phyloP scores from a whole-genome alignment of 2,888 invertebrate species.

The Acanthosepion lycidas region DNA sequence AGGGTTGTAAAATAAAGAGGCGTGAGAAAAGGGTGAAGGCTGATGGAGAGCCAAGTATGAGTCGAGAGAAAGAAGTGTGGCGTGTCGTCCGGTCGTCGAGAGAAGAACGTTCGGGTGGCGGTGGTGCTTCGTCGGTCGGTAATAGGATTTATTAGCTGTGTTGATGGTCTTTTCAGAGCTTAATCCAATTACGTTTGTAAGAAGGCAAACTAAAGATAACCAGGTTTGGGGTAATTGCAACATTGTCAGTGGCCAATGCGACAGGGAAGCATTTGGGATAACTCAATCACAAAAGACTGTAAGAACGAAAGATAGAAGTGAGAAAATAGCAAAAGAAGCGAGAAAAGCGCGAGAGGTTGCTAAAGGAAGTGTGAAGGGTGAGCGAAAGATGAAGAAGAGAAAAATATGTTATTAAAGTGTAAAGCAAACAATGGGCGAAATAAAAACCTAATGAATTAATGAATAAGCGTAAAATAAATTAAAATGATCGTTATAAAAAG shows the following conservation, averaged over 20 bases:
- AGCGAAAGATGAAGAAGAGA: neutral
- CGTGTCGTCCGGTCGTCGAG: neutral
- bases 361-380: neutral
- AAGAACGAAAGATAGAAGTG: neutral
- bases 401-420: slow-evolving; percentile 6
- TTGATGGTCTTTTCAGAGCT: slow-evolving; percentile 11
- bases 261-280: slow-evolving; percentile 16
- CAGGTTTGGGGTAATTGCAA: slow-evolving; percentile 33
- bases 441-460: slow-evolving; percentile 7
- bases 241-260: neutral
- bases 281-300: neutral
- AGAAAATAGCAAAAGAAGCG: neutral
- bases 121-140: neutral
- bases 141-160: slow-evolving; percentile 11
- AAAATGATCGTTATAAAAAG: neutral
- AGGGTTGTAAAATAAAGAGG: neutral
- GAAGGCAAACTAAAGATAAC: neutral
- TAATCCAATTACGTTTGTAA: neutral
- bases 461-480: neutral
- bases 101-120: neutral
- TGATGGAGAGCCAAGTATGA: neutral
- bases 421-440: neutral
- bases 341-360: no score
- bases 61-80: neutral
- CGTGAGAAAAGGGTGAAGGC: neutral